These are phyloP conservation scores for Stenotaenia linearis DNA, from an alignment of 2,888 invertebrate species.

Conservation along the genomic window DNA sequence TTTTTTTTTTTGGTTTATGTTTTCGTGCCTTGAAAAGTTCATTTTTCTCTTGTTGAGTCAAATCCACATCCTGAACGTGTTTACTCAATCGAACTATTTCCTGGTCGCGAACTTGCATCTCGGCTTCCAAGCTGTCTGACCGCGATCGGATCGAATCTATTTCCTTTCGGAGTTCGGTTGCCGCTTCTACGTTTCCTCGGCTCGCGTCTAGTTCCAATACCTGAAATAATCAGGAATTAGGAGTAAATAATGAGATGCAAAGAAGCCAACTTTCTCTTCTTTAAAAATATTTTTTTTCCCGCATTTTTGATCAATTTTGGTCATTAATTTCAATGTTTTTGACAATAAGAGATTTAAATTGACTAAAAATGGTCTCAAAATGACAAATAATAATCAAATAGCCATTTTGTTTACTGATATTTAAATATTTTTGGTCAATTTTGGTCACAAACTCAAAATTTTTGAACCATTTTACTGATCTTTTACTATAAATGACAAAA, in stretches of 20 bases:
- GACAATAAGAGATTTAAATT: no score
- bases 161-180: constrained; percentile 70
- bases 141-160: constrained; percentile 66
- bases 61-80: constrained; percentile 37
- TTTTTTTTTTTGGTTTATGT: neutral
- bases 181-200: constrained; percentile 63
- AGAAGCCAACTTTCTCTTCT: constrained; percentile 39
- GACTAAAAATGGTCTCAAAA: no score
- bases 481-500: no score
- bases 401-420: no score
- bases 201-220: constrained; percentile 65
- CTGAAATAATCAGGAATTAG: constrained; percentile 44
- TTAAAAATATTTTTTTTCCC: constrained; percentile 48
- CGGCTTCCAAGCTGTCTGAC: constrained; percentile 74
- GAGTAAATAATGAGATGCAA: neutral
- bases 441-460: no score
- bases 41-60: constrained; percentile 27
- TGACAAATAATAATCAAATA: no score
- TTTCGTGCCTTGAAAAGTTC: constrained; percentile 13
- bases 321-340: no score
- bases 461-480: no score
- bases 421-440: no score
- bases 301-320: no score
- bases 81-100: constrained; percentile 61
- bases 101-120: constrained; percentile 74